Evolutionary conservation across 2,888 invertebrate species (phyloP).

Genomic region (Metellina segmentata): DNA sequence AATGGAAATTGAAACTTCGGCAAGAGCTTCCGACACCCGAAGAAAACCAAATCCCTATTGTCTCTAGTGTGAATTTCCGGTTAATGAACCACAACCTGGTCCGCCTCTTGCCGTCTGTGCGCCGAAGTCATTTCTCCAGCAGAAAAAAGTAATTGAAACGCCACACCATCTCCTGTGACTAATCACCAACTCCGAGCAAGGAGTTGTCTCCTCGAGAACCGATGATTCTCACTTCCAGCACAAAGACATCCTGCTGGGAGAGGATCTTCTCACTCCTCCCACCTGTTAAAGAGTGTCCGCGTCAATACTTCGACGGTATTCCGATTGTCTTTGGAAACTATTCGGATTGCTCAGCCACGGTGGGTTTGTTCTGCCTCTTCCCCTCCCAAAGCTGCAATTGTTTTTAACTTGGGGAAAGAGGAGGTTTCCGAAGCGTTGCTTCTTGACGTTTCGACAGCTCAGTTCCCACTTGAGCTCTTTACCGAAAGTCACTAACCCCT

Average conservation of each 20-base stretch:
- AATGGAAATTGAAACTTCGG: not conserved
- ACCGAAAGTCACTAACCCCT: no score
- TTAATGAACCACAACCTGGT: not conserved
- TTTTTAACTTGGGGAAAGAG: no score
- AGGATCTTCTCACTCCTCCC: not conserved
- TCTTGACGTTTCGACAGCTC: no score
- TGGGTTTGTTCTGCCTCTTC: no score
- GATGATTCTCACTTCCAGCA: not conserved
- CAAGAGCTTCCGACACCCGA: not conserved
- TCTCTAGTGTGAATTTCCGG: not conserved
- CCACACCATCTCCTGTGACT: not conserved
- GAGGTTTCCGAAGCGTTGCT: no score
- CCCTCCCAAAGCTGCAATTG: no score
- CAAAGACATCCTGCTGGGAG: not conserved
- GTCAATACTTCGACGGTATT: not conserved
- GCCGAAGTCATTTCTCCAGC: not conserved
- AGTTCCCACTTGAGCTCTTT: no score
- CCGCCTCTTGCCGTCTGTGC: no score
- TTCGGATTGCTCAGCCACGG: no score
- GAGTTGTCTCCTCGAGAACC: no score
- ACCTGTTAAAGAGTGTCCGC: not conserved
- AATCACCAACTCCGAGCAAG: not conserved
- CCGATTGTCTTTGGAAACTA: not conserved
- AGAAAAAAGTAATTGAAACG: not conserved
- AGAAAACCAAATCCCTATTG: not conserved